These are phyloP conservation scores for Trimorus sp. DNA, from an alignment of 2,888 invertebrate species.

Conservation along the genomic window DNA sequence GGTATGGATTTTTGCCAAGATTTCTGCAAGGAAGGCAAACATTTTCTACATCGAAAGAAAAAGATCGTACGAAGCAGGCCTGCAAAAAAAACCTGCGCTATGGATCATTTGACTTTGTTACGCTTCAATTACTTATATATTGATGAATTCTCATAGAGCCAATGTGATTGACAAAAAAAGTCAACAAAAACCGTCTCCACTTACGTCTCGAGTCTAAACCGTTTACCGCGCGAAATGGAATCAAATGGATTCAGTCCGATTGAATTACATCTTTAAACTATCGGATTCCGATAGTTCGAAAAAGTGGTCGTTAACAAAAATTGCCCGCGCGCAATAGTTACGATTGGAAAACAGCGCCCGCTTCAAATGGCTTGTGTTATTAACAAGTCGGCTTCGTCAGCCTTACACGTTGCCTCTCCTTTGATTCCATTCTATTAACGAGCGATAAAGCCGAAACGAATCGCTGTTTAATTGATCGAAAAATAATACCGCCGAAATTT, in stretches of 20 bases:
- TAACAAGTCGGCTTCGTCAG: slow-evolving; percentile 40
- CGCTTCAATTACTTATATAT: too few relatives aligned
- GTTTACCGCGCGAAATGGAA: slow-evolving; percentile 42
- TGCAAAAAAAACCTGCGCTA: too few relatives aligned
- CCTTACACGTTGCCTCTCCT: slow-evolving; percentile 14
- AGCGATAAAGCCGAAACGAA: neutral
- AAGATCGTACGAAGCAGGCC: too few relatives aligned
- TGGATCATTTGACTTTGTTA: too few relatives aligned
- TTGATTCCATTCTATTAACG: slow-evolving; percentile 7
- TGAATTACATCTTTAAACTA: slow-evolving; percentile 56
- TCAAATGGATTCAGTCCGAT: slow-evolving; percentile 47
- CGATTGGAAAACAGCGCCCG: slow-evolving; percentile 4
- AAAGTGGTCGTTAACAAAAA: slow-evolving; percentile 54
- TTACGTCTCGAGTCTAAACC: slow-evolving; percentile 22
- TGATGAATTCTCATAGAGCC: too few relatives aligned
- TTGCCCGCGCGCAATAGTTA: slow-evolving; percentile 30
- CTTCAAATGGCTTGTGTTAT: slow-evolving; percentile 40
- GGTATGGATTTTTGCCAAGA: too few relatives aligned
- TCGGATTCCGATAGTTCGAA: slow-evolving; percentile 44
- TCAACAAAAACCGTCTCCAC: neutral
- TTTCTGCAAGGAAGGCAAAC: too few relatives aligned
- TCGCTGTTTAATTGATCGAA: slow-evolving; percentile 2
- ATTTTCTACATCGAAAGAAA: too few relatives aligned
- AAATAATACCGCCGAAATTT: neutral
- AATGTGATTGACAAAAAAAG: neutral